These are phyloP conservation scores for Neuroscelio doddi DNA, from an alignment of 2,888 invertebrate genomes.

Conservation along the genomic window DNA sequence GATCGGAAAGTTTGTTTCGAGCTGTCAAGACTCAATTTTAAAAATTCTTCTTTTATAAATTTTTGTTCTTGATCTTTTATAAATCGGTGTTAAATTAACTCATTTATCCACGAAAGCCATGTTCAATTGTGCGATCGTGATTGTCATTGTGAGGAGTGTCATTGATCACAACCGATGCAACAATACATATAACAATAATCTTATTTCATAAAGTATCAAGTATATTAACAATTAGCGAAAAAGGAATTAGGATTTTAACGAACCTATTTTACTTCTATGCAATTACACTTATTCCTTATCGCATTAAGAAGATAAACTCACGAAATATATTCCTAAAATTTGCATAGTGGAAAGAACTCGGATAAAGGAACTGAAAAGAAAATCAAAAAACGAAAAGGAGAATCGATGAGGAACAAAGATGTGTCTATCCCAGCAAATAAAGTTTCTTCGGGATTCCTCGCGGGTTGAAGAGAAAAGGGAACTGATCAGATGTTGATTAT, in stretches of 20 bases:
- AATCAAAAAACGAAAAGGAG: not conserved
- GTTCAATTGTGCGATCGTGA: too few species aligned
- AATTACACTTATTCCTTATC: conserved; percentile 7
- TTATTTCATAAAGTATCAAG: too few species aligned
- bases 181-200: too few species aligned
- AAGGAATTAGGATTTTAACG: not conserved
- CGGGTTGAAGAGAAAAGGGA: conserved; percentile 25
- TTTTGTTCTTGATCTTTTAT: too few species aligned
- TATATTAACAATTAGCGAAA: conserved; percentile 1
- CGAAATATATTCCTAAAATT: conserved; percentile 27
- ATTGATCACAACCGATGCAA: too few species aligned
- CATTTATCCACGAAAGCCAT: too few species aligned
- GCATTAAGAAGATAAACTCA: conserved; percentile 34
- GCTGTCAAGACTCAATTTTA: too few species aligned
- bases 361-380: not conserved
- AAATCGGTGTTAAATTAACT: too few species aligned
- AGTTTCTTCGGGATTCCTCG: too few species aligned
- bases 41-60: too few species aligned
- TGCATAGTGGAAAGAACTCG: not conserved
- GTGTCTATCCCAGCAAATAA: conserved; percentile 16
- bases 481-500: conserved; percentile 35
- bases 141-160: too few species aligned
- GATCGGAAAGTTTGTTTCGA: too few species aligned
- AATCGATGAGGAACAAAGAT: conserved; percentile 5
- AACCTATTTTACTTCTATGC: not conserved